Evolutionary conservation across 1,140 invertebrate species (phyloP), one percentile per base, ranked within the genome.

Genomic region (Drosophila leontia): DNA sequence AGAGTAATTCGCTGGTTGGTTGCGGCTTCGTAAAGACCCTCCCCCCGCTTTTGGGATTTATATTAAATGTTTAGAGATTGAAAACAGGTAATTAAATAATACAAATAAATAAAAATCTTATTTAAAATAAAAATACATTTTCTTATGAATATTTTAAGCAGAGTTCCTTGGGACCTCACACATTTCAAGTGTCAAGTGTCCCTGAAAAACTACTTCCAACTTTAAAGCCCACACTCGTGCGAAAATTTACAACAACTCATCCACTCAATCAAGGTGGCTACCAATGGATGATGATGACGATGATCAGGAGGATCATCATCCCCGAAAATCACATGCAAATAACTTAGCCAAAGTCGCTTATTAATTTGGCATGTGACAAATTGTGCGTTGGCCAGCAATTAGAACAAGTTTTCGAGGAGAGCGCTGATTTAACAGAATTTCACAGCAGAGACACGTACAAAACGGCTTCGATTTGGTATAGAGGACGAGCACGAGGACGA

Each of bases 311-410:
- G 23, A 23, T 23, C 23, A 23, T 23, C 23, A 23, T 23, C 23
- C 23, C 26, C 48, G 1, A 87, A 80, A 42, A 88, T 87, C 83
- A 79, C 12, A 29, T 61, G 56, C 37, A 64, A 51, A 51, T 26
- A 29, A 29, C 15, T 44, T 35, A 37, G 48, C 23, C 48, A 65
- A 62, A 71, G 50, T 75, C 77, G 78, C 78, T 88, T 90, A 88
- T 88, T 90, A 90, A 88, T 88, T 88, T 88, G 85, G 74, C 81
- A 88, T 88, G 87, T 88, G 85, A 88, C 85, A 88, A 90, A 88
- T 88, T 88, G 78, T 88, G 81, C 85, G 61, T 90, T 90, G 85
- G 81, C 81, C 81, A 76, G 85, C 85, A 90, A 90, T 90, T 90
- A 88, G 74, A 88, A 78, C 72, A 78, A 86, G 69, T 82, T 78